phyloP scores from a whole-genome alignment of 2,888 invertebrate species.

The Tenodera sinensis region DNA sequence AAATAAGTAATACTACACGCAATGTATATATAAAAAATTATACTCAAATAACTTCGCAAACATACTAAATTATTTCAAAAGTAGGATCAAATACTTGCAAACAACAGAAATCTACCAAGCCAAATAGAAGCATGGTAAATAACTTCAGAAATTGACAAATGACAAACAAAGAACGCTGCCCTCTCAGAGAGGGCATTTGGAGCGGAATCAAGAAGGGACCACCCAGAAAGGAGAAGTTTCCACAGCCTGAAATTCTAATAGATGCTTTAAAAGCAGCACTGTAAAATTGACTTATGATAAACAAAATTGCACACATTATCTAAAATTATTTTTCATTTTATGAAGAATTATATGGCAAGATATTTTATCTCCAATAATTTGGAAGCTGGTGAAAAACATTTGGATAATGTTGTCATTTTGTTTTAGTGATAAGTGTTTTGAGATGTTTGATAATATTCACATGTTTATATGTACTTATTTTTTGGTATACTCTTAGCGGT shows the following conservation, averaged over 20 bases:
- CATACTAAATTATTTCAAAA: too few species aligned
- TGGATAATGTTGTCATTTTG: neutral
- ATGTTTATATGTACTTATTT: neutral
- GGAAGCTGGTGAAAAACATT: constrained; percentile 6
- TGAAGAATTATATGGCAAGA: constrained; percentile 8
- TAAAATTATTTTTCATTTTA: neutral
- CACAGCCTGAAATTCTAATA: constrained; percentile 36
- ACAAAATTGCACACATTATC: neutral
- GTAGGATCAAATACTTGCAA: too few species aligned
- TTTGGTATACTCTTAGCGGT: neutral
- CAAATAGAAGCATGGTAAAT: too few species aligned
- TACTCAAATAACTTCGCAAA: too few species aligned
- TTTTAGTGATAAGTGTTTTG: neutral
- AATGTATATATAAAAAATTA: too few species aligned
- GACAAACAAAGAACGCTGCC: too few species aligned
- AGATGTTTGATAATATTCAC: neutral
- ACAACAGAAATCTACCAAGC: too few species aligned
- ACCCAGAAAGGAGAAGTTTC: constrained; percentile 46
- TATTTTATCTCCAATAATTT: neutral
- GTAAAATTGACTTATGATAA: neutral
- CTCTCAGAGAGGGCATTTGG: too few species aligned
- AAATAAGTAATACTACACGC: too few species aligned
- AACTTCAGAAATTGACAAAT: too few species aligned
- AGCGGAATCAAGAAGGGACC: constrained; percentile 45
- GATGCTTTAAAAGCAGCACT: constrained; percentile 14